Evolutionary conservation across 2,113 vertebrate species (phyloP).

Genomic region (Melanerpes formicivorus): DNA sequence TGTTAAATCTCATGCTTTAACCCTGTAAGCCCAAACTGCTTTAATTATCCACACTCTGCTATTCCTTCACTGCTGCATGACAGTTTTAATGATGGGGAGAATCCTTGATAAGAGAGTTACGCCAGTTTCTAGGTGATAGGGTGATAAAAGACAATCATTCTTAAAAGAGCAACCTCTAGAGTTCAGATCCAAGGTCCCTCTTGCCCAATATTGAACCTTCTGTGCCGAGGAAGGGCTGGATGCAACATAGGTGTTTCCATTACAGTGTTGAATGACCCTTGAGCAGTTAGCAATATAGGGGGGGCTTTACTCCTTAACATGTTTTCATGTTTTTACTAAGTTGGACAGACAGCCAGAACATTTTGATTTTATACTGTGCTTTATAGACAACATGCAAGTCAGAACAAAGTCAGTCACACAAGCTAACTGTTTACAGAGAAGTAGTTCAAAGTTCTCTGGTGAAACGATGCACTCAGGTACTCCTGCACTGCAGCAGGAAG

Average conservation of each 20-base stretch:
- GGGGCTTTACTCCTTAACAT: background rate
- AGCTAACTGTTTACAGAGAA: background rate
- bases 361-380: background rate
- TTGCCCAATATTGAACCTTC: background rate
- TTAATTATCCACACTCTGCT: background rate
- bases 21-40: background rate
- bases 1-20: background rate
- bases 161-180: background rate
- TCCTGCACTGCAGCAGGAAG: background rate
- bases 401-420: background rate
- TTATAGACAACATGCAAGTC: background rate
- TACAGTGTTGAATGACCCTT: rapidly evolving
- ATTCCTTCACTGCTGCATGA: rapidly evolving
- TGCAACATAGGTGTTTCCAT: background rate
- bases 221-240: background rate
- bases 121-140: background rate
- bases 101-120: background rate
- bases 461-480: background rate
- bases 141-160: background rate
- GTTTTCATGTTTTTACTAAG: background rate
- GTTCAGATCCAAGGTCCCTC: background rate
- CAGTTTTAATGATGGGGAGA: background rate
- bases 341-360: background rate
- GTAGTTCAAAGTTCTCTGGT: background rate
- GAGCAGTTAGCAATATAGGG: background rate